Percentiles rank a stretch among this genome's conserved stretches.
phyloP scores from a whole-genome alignment of 2,797 vertebrate species.

The Squalus acanthias region DNA sequence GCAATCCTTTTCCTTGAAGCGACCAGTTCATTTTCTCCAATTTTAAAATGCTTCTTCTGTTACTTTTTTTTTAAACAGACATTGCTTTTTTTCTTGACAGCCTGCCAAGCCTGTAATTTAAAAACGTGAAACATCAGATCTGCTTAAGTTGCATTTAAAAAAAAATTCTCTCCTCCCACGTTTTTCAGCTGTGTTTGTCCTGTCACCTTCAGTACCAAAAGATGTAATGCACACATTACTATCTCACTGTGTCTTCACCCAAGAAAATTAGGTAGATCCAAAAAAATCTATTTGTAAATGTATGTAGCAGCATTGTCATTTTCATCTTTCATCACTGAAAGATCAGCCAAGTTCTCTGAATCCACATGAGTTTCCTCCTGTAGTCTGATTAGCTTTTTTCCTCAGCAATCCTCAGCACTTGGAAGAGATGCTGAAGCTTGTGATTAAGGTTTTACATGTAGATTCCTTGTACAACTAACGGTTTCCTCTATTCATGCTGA shows the following conservation, averaged over 20 bases:
- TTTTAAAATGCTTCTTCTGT: background rate
- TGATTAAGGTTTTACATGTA: background rate
- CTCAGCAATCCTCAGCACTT: background rate
- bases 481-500: background rate
- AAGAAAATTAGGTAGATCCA: constrained; percentile 21
- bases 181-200: constrained; percentile 24
- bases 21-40: constrained; percentile 19
- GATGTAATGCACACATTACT: constrained; percentile 28
- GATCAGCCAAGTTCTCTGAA: constrained; percentile 23
- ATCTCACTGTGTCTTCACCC: background rate
- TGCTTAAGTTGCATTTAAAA: background rate
- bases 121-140: constrained; percentile 11
- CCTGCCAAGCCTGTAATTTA: constrained; percentile 34
- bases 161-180: constrained; percentile 15
- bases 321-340: constrained; percentile 11
- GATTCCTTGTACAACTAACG: background rate
- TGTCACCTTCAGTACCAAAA: constrained; percentile 4
- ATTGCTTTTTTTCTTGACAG: constrained; percentile 12
- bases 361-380: constrained; percentile 25
- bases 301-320: background rate
- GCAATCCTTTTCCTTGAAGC: constrained; percentile 4
- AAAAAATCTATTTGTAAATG: constrained; percentile 33
- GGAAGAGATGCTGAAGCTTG: background rate
- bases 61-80: background rate
- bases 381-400: background rate